Evolutionary conservation across 2,888 invertebrate species (phyloP).

Genomic region (Caenorhabditis imperialis): DNA sequence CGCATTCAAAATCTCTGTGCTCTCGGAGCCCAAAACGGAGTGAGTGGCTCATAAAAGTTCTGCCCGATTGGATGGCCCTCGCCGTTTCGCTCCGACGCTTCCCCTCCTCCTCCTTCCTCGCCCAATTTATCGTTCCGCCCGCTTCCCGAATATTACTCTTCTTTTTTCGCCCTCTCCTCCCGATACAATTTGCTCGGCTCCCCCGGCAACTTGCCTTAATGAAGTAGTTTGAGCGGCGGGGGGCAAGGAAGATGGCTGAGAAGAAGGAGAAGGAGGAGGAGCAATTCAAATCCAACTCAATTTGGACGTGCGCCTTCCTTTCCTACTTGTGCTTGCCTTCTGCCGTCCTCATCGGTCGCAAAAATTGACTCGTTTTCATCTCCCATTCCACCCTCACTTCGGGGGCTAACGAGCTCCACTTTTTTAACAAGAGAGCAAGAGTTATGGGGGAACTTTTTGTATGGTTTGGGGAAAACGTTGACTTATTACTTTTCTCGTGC

Average conservation of each 20-base stretch:
- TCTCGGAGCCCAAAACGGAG: conserved; percentile 16
- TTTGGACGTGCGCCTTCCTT: conserved; percentile 1
- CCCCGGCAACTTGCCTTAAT: conserved; percentile 17
- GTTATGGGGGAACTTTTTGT: no score
- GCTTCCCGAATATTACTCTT: neutral
- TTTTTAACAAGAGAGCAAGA: no score
- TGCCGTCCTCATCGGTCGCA: conserved; percentile 1
- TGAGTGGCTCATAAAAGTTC: conserved; percentile 45
- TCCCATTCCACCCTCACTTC: no score
- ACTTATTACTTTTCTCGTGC: no score
- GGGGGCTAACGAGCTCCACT: no score
- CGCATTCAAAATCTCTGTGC: no score
- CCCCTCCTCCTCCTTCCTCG: conserved; percentile 2
- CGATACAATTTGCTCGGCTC: neutral
- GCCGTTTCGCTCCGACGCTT: neutral
- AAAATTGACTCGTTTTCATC: neutral
- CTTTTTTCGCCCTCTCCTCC: neutral
- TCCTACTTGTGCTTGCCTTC: conserved; percentile 2
- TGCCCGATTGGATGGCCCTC: conserved; percentile 43
- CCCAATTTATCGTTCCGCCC: conserved; percentile 2
- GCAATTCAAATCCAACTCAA: conserved; percentile 49
- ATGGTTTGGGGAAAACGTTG: no score
- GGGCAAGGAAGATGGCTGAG: neutral
- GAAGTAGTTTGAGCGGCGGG: conserved; percentile 34
- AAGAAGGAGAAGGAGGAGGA: no score